Evolutionary conservation across 2,797 vertebrate genomes (phyloP).

Genomic region (Denticeps clupeoides): DNA sequence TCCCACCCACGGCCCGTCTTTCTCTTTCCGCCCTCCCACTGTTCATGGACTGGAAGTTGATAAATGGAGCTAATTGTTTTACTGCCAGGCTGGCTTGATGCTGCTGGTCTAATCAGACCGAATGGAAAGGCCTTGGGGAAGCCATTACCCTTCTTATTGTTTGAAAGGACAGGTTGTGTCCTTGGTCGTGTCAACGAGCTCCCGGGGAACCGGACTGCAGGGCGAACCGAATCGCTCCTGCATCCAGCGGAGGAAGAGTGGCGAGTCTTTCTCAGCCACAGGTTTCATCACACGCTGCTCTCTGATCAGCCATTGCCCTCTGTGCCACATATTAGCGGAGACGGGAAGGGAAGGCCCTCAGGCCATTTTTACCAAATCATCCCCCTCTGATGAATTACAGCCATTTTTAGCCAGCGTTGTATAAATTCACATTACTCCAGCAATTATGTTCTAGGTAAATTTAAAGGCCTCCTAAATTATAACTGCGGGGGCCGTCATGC

Average conservation of each 20-base stretch:
- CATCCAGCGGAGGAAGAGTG: conserved; percentile 14
- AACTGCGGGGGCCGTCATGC: too few relatives aligned
- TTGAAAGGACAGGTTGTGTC: conserved; percentile 61
- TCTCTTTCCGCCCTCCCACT: conserved; percentile 22
- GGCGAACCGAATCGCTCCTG: conserved; percentile 37
- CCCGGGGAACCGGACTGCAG: conserved; percentile 42
- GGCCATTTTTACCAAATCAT: not conserved
- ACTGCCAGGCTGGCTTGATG: conserved; percentile 57
- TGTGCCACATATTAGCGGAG: conserved; percentile 17
- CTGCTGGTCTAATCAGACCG: conserved; percentile 61
- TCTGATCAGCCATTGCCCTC: conserved; percentile 24
- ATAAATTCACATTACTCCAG: conserved; percentile 10
- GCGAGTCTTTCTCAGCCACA: conserved; percentile 11
- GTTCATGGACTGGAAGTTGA: conserved; percentile 56
- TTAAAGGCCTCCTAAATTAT: too few relatives aligned
- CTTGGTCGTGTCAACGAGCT: conserved; percentile 42
- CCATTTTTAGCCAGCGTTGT: conserved; percentile 15
- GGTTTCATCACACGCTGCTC: conserved; percentile 11
- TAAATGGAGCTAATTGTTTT: conserved; percentile 74
- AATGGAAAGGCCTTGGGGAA: conserved; percentile 65
- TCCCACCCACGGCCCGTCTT: conserved; percentile 1
- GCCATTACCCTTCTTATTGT: conserved; percentile 72
- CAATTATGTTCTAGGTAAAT: too few relatives aligned
- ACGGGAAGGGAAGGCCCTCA: conserved; percentile 15
- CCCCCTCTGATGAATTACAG: conserved; percentile 6